A percentile compares a stretch with the other conserved stretches of the same genome.
Evolutionary conservation across 2,888 invertebrate genomes (phyloP).

Genomic region (Andrena camellia): DNA sequence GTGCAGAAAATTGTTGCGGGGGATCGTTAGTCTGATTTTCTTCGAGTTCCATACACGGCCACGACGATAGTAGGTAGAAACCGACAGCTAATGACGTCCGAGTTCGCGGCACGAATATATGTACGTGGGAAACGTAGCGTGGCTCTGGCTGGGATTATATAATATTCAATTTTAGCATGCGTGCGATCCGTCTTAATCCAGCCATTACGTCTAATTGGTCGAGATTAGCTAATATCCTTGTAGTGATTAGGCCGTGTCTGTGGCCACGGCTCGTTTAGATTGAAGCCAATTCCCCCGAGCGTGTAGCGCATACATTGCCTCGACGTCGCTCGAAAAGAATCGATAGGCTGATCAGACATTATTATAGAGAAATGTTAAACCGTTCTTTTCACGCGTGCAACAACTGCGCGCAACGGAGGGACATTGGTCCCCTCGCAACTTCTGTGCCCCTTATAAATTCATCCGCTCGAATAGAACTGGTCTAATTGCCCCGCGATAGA

Average conservation of each 20-base stretch:
- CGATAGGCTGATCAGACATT: slow-evolving; percentile 64
- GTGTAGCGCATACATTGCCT: slow-evolving; percentile 49
- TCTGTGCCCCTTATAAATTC: background rate
- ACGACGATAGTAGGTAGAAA: slow-evolving; percentile 55
- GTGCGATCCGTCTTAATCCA: slow-evolving; percentile 77
- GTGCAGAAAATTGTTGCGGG: slow-evolving; percentile 54
- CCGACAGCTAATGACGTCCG: slow-evolving; percentile 57
- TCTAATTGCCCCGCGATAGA: slow-evolving; percentile 13
- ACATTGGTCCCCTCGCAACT: background rate
- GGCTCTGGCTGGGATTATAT: slow-evolving; percentile 70
- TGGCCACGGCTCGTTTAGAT: slow-evolving; percentile 73
- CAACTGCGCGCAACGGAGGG: background rate
- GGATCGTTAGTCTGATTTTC: slow-evolving; percentile 60
- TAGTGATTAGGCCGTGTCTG: slow-evolving; percentile 75
- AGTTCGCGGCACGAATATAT: slow-evolving; percentile 40
- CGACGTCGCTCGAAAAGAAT: slow-evolving; percentile 45
- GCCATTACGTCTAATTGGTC: slow-evolving; percentile 78
- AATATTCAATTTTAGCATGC: slow-evolving; percentile 78
- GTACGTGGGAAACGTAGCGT: slow-evolving; percentile 71
- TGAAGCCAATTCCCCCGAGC: slow-evolving; percentile 74
- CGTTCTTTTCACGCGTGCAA: slow-evolving; percentile 48
- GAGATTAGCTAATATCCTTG: slow-evolving; percentile 78
- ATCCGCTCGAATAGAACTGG: background rate
- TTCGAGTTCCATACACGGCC: slow-evolving; percentile 49
- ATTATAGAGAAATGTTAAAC: slow-evolving; percentile 50